Evolutionary conservation across 2,888 invertebrate species (phyloP), one percentile per base, ranked within the genome.

Genomic region (Chrysotoxum bicinctum): DNA sequence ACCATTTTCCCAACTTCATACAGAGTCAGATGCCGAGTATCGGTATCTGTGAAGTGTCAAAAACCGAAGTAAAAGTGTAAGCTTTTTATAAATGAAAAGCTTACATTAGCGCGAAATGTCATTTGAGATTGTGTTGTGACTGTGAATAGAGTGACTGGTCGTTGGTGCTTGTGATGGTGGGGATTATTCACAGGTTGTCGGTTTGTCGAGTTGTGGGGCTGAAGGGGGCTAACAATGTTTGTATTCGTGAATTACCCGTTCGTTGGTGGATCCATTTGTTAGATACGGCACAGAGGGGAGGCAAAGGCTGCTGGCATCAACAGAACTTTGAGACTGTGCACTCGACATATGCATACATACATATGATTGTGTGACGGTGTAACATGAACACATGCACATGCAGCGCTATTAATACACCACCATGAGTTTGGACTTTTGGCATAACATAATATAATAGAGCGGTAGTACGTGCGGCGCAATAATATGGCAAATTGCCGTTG

Each of bases 401-500:
- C 60, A 68, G 35, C 73, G 52, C 77, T 84, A 68, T 76, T 72
- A 48, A 62, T 73, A 80, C 69, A 74, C 60, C 74, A 52, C 48
- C 72, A 43, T 66, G 50, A 50, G 35, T 40, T 54, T 54, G 54
- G 56, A 43, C 64, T 60, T 60, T 75, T 76, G 80, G 75, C 80
- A 75, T 84, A 70, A 62, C 79, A 80, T 80, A 84, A 75, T 79
- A 35, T 50, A 74, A 50, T 48, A 48, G 40, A 64, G 62, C 35
- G 19, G 12, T 23, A 37, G 52, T 50, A 62, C 54, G 84, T 84
- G 84, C 80, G 84, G 75, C 84, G 80, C 80, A 80, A 84, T 84
- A 79, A 72, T n/a, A n/a, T 80, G 79, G 75, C 75, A 68, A 80
- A 68, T 80, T 80, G 75, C 66, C 72, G 84, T 84, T 84, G 80